A percentile compares a stretch with the other conserved stretches of the same genome.
Conservation (phyloP, 2,888 invertebrate genomes). For the Mechanitis mazaeus region DNA sequence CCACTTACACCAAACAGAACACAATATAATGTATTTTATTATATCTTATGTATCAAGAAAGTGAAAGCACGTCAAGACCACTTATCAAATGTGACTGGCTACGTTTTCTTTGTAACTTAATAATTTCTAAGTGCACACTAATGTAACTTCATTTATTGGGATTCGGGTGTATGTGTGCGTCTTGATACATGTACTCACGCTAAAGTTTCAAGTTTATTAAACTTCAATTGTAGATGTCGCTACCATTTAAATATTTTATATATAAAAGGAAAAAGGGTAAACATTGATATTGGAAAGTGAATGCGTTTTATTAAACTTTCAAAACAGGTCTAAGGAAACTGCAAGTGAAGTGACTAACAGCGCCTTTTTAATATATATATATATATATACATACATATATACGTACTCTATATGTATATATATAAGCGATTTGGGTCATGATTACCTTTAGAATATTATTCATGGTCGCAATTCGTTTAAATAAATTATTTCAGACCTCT, state of each 20-base stretch:
- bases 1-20: background rate
- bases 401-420: too few relatives aligned
- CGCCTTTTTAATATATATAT: background rate
- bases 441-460: too few relatives aligned
- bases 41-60: constrained; percentile 16
- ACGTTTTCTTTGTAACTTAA: constrained; percentile 2
- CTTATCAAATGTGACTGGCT: constrained; percentile 10
- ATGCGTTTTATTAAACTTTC: constrained; percentile 1
- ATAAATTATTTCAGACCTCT: too few relatives aligned
- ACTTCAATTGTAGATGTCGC: too few relatives aligned
- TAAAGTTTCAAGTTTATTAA: too few relatives aligned
- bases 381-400: too few relatives aligned
- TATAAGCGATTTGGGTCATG: too few relatives aligned
- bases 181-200: too few relatives aligned
- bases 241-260: background rate
- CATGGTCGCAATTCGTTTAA: too few relatives aligned
- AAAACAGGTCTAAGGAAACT: constrained; percentile 3
- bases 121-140: background rate
- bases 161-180: too few relatives aligned
- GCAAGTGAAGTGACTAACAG: background rate
- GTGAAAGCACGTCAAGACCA: constrained; percentile 21
- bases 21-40: constrained; percentile 1
- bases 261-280: background rate
- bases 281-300: background rate
- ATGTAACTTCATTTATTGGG: too few relatives aligned